Percentiles rank a stretch among this genome's conserved stretches.
Conservation (phyloP, 2,888 invertebrate species). For the Ophion ventricosus region DNA sequence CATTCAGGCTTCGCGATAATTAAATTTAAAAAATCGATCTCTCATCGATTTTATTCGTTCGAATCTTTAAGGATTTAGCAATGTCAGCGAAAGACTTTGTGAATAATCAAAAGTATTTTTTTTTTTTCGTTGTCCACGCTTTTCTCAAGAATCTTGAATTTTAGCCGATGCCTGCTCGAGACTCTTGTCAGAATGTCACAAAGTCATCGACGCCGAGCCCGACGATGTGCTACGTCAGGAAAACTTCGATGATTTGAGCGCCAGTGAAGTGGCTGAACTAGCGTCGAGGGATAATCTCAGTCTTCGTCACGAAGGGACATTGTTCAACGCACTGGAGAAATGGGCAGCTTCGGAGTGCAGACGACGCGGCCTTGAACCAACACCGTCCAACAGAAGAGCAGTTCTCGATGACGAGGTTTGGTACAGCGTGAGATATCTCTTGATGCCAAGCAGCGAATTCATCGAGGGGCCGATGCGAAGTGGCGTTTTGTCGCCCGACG, state of each 20-base stretch:
- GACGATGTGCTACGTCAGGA: conserved; percentile 85
- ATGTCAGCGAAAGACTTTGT: neutral
- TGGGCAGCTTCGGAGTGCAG: conserved; percentile 87
- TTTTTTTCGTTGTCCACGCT: neutral
- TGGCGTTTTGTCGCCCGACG: conserved; percentile 85
- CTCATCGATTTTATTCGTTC: too few species aligned
- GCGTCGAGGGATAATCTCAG: conserved; percentile 88
- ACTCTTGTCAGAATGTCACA: conserved; percentile 88
- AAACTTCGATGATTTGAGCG: conserved; percentile 86
- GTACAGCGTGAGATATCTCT: conserved; percentile 88
- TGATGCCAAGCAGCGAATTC: conserved; percentile 88
- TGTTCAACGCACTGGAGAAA: conserved; percentile 87
- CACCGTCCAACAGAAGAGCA: conserved; percentile 84
- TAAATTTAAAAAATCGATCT: too few species aligned
- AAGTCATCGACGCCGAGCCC: conserved; percentile 86
- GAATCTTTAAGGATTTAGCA: neutral
- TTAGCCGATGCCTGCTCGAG: conserved; percentile 84
- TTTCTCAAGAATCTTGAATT: conserved; percentile 27
- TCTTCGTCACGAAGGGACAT: conserved; percentile 86
- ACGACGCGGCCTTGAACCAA: conserved; percentile 84
- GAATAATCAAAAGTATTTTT: neutral
- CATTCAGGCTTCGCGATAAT: too few species aligned
- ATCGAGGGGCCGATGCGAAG: conserved; percentile 85
- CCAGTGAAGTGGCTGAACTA: conserved; percentile 87
- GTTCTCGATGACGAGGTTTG: conserved; percentile 84